Evolutionary conservation across 2,888 invertebrate species (phyloP).

Genomic region (Melinaea menophilus): DNA sequence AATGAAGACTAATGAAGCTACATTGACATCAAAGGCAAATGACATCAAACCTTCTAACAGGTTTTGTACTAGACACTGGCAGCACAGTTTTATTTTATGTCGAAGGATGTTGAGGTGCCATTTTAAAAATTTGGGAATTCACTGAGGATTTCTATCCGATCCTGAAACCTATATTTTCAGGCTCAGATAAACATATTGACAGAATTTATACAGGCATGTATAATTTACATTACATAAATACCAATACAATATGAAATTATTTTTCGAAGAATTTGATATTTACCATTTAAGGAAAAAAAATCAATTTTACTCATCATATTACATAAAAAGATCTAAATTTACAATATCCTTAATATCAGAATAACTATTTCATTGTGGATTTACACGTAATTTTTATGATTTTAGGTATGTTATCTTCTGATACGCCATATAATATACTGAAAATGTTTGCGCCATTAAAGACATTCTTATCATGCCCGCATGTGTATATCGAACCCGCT

Average conservation of each 20-base stretch:
- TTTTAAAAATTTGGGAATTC: conserved; percentile 56
- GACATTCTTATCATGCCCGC: conserved; percentile 56
- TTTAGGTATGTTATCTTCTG: conserved; percentile 46
- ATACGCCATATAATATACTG: conserved; percentile 51
- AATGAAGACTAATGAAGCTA: conserved; percentile 47
- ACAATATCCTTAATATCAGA: background rate
- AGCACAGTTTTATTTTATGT: conserved; percentile 50
- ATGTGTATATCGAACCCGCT: conserved; percentile 59
- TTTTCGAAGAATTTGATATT: background rate
- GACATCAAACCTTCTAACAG: conserved; percentile 45
- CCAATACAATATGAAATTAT: no score
- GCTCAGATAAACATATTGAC: conserved; percentile 46
- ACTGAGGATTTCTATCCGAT: conserved; percentile 50
- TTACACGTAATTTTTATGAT: conserved; percentile 7
- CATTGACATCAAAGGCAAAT: conserved; percentile 29
- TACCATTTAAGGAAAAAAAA: background rate
- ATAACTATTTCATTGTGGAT: no score
- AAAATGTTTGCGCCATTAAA: conserved; percentile 60
- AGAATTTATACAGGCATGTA: conserved; percentile 59
- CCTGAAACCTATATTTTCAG: conserved; percentile 53
- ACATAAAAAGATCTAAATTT: background rate
- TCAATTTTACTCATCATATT: background rate
- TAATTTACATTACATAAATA: background rate
- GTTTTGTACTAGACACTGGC: conserved; percentile 62
- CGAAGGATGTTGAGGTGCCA: conserved; percentile 57